Base-by-base conservation (phyloP, 1,140 invertebrate species). In the Drosophila navojoa region DNA sequence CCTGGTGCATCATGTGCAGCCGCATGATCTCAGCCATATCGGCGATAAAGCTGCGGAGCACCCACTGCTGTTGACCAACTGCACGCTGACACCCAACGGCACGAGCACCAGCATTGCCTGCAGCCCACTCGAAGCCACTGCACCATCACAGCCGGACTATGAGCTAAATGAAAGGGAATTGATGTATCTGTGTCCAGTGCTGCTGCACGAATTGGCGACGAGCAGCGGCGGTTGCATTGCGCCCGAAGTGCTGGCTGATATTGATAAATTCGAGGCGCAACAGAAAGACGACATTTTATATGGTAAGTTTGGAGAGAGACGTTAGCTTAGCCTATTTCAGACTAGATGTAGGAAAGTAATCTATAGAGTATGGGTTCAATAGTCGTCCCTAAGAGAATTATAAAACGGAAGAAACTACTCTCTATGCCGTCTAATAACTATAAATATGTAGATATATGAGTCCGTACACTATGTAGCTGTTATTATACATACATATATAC, bases 151-250 rank as follows among this genome's bases (percentile, higher is more conserved):
- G 5, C n/a, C 32, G n/a, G 58, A 79, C 49, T 90, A 77, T 71
- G 61, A 71, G 40, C 66, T 92, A 6, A 80, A 73, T 50, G 71
- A 68, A 55, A 57, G 69, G 38, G 81, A 91, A 11, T 90, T 95
- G 29, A 91, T 93, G 49, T 86, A 93, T 44, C 91, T 95, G 9
- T 95, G 95, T 81, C 95, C 95, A 2, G 94, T 94, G 22, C 92
- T 96, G 16, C 77, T 96, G 29, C 95, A 95, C 80, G 94, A 95
- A 75, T 92, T 95, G 78, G 77, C 93, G 11, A 86, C 92, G 52
- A 93, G 94, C 61, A 91, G 93, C 47, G 84, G 89, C 2, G 94
- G 94, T 9, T 95, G 95, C 71, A 91, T 95, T 92, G 60, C 64
- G 70, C 91, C 60, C 0, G 35, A 50, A 5, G 19, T 84, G 3